phyloP scores from a whole-genome alignment of 2,113 vertebrate genomes.

The Mystacornis crossleyi region DNA sequence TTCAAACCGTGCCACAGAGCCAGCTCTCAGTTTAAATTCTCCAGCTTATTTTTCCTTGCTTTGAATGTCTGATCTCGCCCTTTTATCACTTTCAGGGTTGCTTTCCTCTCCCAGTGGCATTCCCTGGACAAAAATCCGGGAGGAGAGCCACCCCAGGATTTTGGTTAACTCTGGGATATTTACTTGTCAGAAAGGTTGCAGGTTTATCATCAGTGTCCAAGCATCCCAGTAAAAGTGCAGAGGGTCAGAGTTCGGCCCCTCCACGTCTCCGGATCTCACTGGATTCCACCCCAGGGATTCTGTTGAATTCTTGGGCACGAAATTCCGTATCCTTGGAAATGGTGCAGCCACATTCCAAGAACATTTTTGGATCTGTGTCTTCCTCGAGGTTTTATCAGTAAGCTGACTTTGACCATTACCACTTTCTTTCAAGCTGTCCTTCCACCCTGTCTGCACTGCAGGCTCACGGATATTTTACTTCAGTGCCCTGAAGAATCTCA shows the following conservation, averaged over 20 bases:
- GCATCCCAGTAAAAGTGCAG: neutral
- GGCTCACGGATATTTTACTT: neutral
- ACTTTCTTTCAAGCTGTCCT: constrained; percentile 1
- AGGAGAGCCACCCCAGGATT: neutral
- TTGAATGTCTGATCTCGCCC: neutral
- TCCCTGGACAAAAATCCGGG: neutral
- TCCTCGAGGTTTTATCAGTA: neutral
- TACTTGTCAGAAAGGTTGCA: neutral
- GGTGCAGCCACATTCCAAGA: neutral
- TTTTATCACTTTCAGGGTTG: neutral
- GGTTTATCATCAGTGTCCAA: neutral
- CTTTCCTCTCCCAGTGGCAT: neutral
- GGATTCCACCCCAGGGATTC: neutral
- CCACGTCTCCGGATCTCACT: neutral
- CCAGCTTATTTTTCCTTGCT: neutral
- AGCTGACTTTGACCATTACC: neutral
- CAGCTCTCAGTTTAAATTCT: neutral
- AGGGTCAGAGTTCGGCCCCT: neutral
- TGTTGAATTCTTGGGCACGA: neutral
- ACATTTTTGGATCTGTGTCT: neutral
- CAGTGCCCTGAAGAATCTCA: neutral
- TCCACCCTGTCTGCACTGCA: neutral
- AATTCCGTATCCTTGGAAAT: neutral
- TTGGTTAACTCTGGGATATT: neutral
- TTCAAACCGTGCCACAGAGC: neutral